Percentiles rank a stretch among this genome's conserved stretches.
phyloP scores from a whole-genome alignment of 2,797 vertebrate species.

The Chaenodraco wilsoni region DNA sequence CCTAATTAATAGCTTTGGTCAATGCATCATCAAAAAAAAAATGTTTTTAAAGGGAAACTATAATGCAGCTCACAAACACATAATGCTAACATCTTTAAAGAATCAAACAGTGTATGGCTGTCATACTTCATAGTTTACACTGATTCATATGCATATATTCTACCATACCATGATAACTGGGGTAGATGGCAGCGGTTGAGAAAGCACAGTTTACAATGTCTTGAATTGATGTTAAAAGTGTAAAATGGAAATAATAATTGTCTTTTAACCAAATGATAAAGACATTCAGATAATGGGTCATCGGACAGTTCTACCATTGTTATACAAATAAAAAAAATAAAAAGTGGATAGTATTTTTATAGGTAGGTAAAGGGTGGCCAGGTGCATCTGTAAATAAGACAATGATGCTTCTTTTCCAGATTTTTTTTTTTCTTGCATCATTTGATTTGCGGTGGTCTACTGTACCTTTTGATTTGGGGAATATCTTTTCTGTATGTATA shows the following conservation, averaged over 20 bases:
- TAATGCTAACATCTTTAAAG: conserved; percentile 31
- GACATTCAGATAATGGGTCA: conserved; percentile 60
- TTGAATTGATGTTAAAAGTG: conserved; percentile 62
- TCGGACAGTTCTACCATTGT: conserved; percentile 85
- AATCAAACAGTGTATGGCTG: conserved; percentile 41
- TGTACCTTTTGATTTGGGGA: conserved; percentile 80
- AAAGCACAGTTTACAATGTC: conserved; percentile 83
- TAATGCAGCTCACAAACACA: conserved; percentile 45
- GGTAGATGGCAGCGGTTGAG: conserved; percentile 62
- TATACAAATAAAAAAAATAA: conserved; percentile 73
- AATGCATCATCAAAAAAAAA: conserved; percentile 13
- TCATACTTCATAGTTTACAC: conserved; percentile 52
- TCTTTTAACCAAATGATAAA: conserved; percentile 63
- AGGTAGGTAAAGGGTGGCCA: conserved; percentile 90
- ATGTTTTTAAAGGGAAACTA: conserved; percentile 23
- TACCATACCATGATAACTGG: conserved; percentile 43
- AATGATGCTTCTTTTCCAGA: conserved; percentile 73
- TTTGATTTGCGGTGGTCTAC: conserved; percentile 82
- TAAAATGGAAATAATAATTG: conserved; percentile 52
- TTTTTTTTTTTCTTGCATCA: conserved; percentile 73
- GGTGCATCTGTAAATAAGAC: conserved; percentile 95
- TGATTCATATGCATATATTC: conserved; percentile 55
- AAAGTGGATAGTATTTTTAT: conserved; percentile 99
- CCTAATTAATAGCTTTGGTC: conserved; percentile 4
- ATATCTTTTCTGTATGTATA: conserved; percentile 83